Evolutionary conservation across 2,888 invertebrate species (phyloP).

Genomic region (Campoplex nolae): DNA sequence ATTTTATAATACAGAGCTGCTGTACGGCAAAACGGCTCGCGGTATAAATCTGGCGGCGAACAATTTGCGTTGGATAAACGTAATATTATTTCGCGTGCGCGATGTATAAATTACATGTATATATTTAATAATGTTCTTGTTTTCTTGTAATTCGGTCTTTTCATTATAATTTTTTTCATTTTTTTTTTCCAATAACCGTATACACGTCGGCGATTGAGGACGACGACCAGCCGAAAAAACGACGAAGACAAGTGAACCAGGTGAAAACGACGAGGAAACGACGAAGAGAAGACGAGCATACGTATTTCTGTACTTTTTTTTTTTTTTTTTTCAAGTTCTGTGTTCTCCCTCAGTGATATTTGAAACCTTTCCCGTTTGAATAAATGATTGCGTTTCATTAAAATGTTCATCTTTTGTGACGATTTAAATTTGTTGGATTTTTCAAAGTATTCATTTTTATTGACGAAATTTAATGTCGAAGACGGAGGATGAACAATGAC

Average conservation of each 20-base stretch:
- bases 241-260: slow-evolving; percentile 33
- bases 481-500: slow-evolving; percentile 79
- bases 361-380: background rate
- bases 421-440: slow-evolving; percentile 67
- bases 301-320: slow-evolving; percentile 41
- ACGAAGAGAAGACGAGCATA: slow-evolving; percentile 56
- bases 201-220: slow-evolving; percentile 49
- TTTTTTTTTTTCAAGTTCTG: background rate
- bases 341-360: background rate
- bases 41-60: slow-evolving; percentile 72
- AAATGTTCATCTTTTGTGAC: slow-evolving; percentile 47
- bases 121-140: background rate
- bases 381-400: background rate
- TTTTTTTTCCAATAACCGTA: background rate
- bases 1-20: slow-evolving; percentile 83
- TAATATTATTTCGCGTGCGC: slow-evolving; percentile 34
- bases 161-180: background rate
- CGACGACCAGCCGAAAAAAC: slow-evolving; percentile 57
- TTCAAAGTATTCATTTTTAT: slow-evolving; percentile 73
- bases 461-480: slow-evolving; percentile 77
- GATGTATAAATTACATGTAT: slow-evolving; percentile 31
- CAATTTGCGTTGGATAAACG: slow-evolving; percentile 13
- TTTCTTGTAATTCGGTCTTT: background rate
- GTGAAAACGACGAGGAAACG: slow-evolving; percentile 55
- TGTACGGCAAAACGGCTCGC: slow-evolving; percentile 83